These are phyloP conservation scores for Serranus cabrilla DNA, from an alignment of 2,797 vertebrate genomes.

Conservation along the genomic window DNA sequence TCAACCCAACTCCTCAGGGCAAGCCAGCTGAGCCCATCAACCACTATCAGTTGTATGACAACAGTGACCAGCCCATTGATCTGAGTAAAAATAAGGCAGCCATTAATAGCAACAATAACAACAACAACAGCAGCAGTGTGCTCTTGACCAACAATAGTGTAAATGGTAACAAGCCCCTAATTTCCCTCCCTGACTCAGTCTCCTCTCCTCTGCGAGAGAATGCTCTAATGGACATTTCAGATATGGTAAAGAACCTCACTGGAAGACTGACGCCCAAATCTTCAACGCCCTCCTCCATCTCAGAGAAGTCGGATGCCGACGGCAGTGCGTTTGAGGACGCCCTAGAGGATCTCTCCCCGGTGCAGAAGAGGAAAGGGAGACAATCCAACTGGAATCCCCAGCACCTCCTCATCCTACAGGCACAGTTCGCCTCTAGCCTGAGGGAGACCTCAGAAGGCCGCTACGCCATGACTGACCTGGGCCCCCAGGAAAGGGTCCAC, in stretches of 20 bases:
- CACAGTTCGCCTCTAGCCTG: constrained; percentile 98
- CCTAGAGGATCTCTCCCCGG: constrained; percentile 94
- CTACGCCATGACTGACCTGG: constrained; percentile 97
- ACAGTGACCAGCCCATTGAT: constrained; percentile 97
- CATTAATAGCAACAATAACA: constrained; percentile 81
- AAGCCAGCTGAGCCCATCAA: constrained; percentile 92
- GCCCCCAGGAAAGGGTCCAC: constrained; percentile 99
- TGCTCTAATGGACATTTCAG: constrained; percentile 98
- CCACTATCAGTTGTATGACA: constrained; percentile 94
- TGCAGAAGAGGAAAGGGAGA: constrained; percentile 98
- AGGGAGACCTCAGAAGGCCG: constrained; percentile 96
- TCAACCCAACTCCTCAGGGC: constrained; percentile 89
- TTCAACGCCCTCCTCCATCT: constrained; percentile 96
- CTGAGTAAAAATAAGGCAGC: constrained; percentile 95
- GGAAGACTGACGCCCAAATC: constrained; percentile 98
- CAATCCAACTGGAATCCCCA: constrained; percentile 99
- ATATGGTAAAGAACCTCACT: constrained; percentile 99
- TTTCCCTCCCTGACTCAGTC: constrained; percentile 90
- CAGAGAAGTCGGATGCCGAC: constrained; percentile 96
- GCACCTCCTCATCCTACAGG: constrained; percentile 98
- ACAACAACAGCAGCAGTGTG: constrained; percentile 60
- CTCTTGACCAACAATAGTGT: constrained; percentile 76
- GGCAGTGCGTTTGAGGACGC: constrained; percentile 97
- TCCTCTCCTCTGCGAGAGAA: constrained; percentile 95
- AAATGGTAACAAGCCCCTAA: constrained; percentile 86